These are phyloP conservation scores for Alligator mississippiensis DNA, from an alignment of 2,113 vertebrate genomes.

Conservation along the genomic window DNA sequence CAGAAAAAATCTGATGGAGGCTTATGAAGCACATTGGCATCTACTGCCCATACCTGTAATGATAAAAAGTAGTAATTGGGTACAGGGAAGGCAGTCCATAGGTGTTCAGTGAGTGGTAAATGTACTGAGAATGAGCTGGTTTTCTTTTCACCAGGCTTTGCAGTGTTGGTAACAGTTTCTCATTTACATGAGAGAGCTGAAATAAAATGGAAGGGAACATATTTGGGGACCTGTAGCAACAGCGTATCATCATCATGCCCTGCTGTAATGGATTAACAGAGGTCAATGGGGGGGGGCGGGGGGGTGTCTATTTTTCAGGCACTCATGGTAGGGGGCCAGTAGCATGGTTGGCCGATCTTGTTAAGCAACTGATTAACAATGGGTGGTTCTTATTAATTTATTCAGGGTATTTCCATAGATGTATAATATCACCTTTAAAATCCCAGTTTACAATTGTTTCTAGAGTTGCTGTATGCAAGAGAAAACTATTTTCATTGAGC, in stretches of 20 bases:
- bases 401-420: not conserved
- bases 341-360: not conserved
- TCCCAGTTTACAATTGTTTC: conserved; percentile 27
- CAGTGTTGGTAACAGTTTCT: not conserved
- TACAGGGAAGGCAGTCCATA: not conserved
- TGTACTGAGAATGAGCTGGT: not conserved
- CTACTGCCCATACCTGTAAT: conserved; percentile 71
- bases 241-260: conserved; percentile 34
- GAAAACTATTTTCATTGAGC: not conserved
- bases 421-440: conserved; percentile 32
- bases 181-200: conserved; percentile 1
- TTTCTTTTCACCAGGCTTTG: not conserved
- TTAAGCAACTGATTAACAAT: conserved; percentile 41
- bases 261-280: conserved; percentile 37
- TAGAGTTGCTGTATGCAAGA: not conserved
- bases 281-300: conserved; percentile 6
- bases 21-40: conserved; percentile 33
- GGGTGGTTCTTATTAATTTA: conserved; percentile 30
- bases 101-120: not conserved
- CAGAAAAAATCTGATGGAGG: conserved; percentile 71
- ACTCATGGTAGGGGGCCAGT: not conserved
- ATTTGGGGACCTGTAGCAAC: not conserved
- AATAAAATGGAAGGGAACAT: conserved; percentile 14
- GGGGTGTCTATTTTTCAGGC: not conserved
- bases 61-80: not conserved